Percentiles rank a stretch among this genome's conserved stretches.
Evolutionary conservation across 1,140 invertebrate species (phyloP).

Genomic region (Tetragonula clypearis): DNA sequence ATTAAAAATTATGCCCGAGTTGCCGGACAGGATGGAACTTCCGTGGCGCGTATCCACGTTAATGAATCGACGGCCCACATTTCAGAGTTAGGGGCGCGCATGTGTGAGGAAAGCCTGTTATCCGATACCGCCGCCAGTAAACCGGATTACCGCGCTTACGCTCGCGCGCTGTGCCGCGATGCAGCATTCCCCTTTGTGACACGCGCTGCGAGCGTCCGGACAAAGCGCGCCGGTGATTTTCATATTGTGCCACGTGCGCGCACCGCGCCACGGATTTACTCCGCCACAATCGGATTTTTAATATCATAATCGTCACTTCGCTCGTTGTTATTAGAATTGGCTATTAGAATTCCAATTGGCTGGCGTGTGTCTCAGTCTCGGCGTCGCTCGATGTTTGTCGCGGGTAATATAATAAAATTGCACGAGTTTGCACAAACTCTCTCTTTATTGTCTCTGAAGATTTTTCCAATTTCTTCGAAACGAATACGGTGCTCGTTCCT

Average conservation of each 20-base stretch:
- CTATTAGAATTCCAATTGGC: neutral
- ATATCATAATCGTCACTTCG: neutral
- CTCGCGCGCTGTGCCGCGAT: neutral
- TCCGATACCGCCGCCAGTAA: conserved; percentile 22
- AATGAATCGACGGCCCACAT: conserved; percentile 67
- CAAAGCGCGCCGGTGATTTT: conserved; percentile 23
- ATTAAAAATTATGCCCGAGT: conserved; percentile 69
- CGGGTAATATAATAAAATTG: too few relatives aligned
- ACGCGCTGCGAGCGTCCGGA: neutral
- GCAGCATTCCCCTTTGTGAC: conserved; percentile 4
- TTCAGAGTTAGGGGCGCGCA: conserved; percentile 52
- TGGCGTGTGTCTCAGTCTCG: too few relatives aligned
- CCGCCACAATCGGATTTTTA: neutral
- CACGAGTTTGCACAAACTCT: too few relatives aligned
- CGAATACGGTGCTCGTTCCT: too few relatives aligned
- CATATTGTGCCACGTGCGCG: neutral
- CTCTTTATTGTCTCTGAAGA: too few relatives aligned
- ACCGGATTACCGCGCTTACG: conserved; percentile 40
- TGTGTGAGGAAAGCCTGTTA: conserved; percentile 41
- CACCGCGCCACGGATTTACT: too few relatives aligned
- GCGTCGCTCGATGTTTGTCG: too few relatives aligned
- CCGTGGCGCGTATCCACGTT: conserved; percentile 46
- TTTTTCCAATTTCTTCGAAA: too few relatives aligned
- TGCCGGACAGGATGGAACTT: conserved; percentile 50
- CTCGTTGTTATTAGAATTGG: neutral